phyloP scores from a whole-genome alignment of 1,140 invertebrate genomes.

The Drosophila tristis region DNA sequence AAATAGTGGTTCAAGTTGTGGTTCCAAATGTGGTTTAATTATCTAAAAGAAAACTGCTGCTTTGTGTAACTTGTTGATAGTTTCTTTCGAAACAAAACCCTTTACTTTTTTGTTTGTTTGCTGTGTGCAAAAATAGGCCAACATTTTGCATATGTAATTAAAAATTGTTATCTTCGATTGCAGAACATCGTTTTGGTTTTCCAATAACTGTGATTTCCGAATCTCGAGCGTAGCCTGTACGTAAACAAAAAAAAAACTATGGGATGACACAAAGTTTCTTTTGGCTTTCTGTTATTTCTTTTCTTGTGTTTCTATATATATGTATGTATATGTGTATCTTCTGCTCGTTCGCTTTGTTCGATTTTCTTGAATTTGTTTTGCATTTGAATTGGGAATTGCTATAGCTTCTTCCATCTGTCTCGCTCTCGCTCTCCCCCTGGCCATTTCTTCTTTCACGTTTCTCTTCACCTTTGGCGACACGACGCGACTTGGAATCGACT shows the following conservation, averaged over 20 bases:
- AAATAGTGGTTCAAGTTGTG: too few relatives aligned
- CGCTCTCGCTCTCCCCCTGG: conserved; percentile 11
- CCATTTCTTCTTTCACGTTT: conserved; percentile 47
- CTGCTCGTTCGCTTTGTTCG: conserved; percentile 52
- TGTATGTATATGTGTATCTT: conserved; percentile 5
- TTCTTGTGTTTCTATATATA: conserved; percentile 27
- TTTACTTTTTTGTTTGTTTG: too few relatives aligned
- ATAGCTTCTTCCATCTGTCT: conserved; percentile 69
- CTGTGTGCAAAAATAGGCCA: too few relatives aligned
- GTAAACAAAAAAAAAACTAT: background rate
- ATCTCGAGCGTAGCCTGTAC: too few relatives aligned
- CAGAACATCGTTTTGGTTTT: too few relatives aligned
- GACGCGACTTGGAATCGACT: conserved; percentile 31
- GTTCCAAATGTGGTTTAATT: too few relatives aligned
- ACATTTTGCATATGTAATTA: too few relatives aligned
- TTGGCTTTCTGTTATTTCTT: conserved; percentile 19
- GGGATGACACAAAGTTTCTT: conserved; percentile 50
- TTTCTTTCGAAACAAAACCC: too few relatives aligned
- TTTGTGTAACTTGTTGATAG: too few relatives aligned
- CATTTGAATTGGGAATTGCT: conserved; percentile 73
- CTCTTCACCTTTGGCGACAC: conserved; percentile 66
- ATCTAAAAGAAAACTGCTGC: too few relatives aligned
- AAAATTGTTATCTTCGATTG: too few relatives aligned
- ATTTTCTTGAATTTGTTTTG: conserved; percentile 77
- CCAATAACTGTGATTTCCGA: too few relatives aligned